phyloP scores from a whole-genome alignment of 2,888 invertebrate genomes.

The Torymus auratus region DNA sequence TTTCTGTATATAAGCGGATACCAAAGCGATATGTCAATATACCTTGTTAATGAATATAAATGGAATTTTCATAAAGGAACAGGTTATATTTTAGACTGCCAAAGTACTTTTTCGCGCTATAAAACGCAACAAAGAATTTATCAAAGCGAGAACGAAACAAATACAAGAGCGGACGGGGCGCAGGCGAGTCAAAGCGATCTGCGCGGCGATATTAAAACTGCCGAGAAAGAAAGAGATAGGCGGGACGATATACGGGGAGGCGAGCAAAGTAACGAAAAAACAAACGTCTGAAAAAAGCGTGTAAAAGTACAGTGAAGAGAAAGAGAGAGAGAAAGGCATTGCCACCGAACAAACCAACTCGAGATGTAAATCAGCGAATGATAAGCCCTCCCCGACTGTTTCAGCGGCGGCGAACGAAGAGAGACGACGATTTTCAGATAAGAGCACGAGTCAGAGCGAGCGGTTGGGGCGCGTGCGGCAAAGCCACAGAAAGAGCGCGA shows the following conservation, averaged over 20 bases:
- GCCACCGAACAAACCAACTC: conserved; percentile 63
- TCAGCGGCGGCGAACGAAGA: conserved; percentile 42
- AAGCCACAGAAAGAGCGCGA: conserved; percentile 36
- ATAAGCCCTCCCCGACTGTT: conserved; percentile 66
- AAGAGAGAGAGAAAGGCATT: conserved; percentile 14
- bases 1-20: too few species aligned
- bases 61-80: too few species aligned
- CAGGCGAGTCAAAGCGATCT: neutral
- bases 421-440: conserved; percentile 39
- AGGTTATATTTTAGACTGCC: too few species aligned
- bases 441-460: conserved; percentile 18
- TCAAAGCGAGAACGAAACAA: neutral
- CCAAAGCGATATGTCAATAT: too few species aligned
- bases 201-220: neutral
- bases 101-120: neutral
- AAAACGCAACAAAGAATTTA: neutral
- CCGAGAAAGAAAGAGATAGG: conserved; percentile 18
- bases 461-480: neutral
- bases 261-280: conserved; percentile 35
- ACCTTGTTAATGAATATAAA: too few species aligned
- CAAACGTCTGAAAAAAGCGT: conserved; percentile 27
- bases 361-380: conserved; percentile 72
- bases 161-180: neutral
- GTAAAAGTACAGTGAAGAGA: conserved; percentile 18
- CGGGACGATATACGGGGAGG: too few species aligned